Base-by-base conservation (phyloP, 2,888 invertebrate species). In the Protophormia terraenovae region DNA sequence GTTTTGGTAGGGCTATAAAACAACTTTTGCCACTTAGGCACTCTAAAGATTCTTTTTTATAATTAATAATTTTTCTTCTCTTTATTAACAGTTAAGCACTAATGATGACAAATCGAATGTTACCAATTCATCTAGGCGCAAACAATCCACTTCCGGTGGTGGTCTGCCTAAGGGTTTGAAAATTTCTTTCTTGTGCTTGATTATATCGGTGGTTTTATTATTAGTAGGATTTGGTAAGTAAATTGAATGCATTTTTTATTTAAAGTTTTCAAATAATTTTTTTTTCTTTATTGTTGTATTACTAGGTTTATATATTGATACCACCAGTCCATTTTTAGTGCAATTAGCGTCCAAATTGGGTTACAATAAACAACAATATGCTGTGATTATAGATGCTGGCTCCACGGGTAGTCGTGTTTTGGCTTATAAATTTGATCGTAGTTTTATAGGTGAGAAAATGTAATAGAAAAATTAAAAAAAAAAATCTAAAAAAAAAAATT, bases 351-450 rank as follows among this genome's bases (percentile, higher is more conserved):
- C 95, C 90, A 94, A 94, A 67, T 93, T 97, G 78, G 97, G 96
- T 60, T 95, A 97, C 89, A 94, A 95, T 89, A 94, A 95, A 88
- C 94, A 94, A 47, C 94, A 95, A 60, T 96, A 98, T 93, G 97
- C 97, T 0, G 96, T 98, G 27, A 96, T 98, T 88, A 96, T 98
- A 87, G 98, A 98, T 93, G 98, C 98, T 4, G 98, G 98, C 2
- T 98, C 98, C 79, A 98, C 98, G 0, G 98, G 98, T 1, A 96
- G 97, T 85, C 94, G 98, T 88, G 95, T 97, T 24, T 93, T 97
- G 85, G 97, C 96, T 5, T 97, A 96, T 91, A 96, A 95, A 88
- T 97, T 97, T 92, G 96, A 97, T 89, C 95, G 96, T 89, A 96
- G 97, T 22, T 95, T 95, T 89, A 94, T 96, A 92, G 95, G 95